These are phyloP conservation scores for Platichthys stellatus DNA, from an alignment of 2,113 vertebrate species.

Conservation along the genomic window DNA sequence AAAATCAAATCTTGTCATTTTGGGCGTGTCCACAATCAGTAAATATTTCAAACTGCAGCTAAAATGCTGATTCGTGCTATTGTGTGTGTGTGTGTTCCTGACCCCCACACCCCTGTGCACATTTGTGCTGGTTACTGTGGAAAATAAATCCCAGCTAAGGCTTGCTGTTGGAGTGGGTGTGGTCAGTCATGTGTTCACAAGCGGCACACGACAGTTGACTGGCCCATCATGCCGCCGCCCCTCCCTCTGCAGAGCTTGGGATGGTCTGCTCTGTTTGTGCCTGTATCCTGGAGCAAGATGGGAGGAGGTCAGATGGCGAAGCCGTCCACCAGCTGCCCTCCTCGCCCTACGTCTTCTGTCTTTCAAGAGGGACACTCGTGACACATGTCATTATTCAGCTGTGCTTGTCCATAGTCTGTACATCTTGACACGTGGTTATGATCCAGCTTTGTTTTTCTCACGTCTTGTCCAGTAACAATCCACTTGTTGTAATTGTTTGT, in stretches of 20 bases:
- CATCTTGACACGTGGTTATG: too few relatives aligned
- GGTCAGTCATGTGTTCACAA: conserved; percentile 46
- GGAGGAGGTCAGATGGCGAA: conserved; percentile 75
- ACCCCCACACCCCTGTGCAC: not conserved
- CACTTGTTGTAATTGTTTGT: conserved; percentile 1
- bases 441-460: not conserved
- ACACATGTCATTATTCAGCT: conserved; percentile 8
- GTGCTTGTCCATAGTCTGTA: not conserved
- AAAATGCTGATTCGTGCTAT: conserved; percentile 15
- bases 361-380: not conserved
- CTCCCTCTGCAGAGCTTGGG: conserved; percentile 31
- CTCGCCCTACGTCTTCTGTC: conserved; percentile 35
- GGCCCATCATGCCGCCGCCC: not conserved
- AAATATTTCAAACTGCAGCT: not conserved
- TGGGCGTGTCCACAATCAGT: not conserved
- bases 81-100: not conserved
- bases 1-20: not conserved
- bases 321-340: conserved; percentile 73
- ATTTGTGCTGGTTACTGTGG: conserved; percentile 19
- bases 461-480: not conserved
- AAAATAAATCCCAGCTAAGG: conserved; percentile 27
- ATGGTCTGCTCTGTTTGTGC: conserved; percentile 25
- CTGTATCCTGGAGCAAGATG: conserved; percentile 35
- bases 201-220: conserved; percentile 41
- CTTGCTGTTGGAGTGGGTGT: conserved; percentile 55